A percentile compares a stretch with the other conserved stretches of the same genome.
Conservation (phyloP, 1,140 invertebrate genomes). For the Andricus grossulariae region DNA sequence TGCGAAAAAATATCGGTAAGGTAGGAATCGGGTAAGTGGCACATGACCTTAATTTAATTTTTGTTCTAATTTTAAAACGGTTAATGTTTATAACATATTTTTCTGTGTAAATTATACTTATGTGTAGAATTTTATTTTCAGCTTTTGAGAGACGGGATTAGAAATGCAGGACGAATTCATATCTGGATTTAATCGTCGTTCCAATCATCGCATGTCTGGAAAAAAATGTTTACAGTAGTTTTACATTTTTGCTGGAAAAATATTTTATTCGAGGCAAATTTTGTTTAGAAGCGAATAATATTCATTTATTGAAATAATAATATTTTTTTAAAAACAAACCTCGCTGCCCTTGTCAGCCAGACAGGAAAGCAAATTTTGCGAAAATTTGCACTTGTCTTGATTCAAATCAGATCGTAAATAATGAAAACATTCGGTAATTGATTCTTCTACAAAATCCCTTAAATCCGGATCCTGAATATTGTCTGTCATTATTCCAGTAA, state of each 20-base stretch:
- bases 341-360: slow-evolving; percentile 69
- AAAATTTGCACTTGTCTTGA: slow-evolving; percentile 70
- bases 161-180: too few relatives aligned
- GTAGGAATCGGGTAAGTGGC: too few relatives aligned
- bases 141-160: too few relatives aligned
- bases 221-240: slow-evolving; percentile 38
- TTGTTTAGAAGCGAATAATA: neutral
- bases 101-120: neutral
- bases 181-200: slow-evolving; percentile 45
- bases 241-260: slow-evolving; percentile 15
- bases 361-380: slow-evolving; percentile 67
- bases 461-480: slow-evolving; percentile 66
- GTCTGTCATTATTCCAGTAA: slow-evolving; percentile 64
- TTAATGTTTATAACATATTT: slow-evolving; percentile 13
- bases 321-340: slow-evolving; percentile 56
- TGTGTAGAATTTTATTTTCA: neutral
- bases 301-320: neutral
- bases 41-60: slow-evolving; percentile 15
- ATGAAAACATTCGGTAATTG: slow-evolving; percentile 67
- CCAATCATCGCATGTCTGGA: slow-evolving; percentile 74
- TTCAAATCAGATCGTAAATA: slow-evolving; percentile 59
- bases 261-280: neutral
- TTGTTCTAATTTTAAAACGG: slow-evolving; percentile 28
- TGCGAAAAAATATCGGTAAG: too few relatives aligned
- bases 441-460: slow-evolving; percentile 70